Percentiles rank a stretch among this genome's conserved stretches.
These are phyloP conservation scores for Argyra leucocephala DNA, from an alignment of 2,888 invertebrate genomes.

Conservation along the genomic window DNA sequence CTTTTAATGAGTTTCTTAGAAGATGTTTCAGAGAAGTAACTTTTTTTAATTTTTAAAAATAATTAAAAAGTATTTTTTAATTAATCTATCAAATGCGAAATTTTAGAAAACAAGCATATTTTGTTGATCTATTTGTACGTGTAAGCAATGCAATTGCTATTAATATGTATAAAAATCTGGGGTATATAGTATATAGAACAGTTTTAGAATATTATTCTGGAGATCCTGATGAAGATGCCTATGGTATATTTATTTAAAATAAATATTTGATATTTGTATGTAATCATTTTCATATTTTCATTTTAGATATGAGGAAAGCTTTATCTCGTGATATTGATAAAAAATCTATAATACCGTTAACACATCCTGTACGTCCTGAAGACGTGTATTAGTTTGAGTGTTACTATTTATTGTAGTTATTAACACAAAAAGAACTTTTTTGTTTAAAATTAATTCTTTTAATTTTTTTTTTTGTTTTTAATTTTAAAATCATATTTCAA, in stretches of 20 bases:
- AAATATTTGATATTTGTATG: conserved; percentile 8
- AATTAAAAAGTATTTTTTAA: conserved; percentile 4
- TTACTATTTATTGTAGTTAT: background rate
- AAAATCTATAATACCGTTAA: conserved; percentile 84
- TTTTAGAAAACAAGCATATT: conserved; percentile 86
- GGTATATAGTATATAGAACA: conserved; percentile 91
- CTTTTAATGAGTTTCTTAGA: conserved; percentile 90
- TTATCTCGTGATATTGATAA: conserved; percentile 83
- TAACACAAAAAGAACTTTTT: background rate
- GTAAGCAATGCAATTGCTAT: conserved; percentile 96
- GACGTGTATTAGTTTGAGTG: conserved; percentile 63
- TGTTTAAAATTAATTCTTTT: background rate
- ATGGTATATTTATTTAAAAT: conserved; percentile 54
- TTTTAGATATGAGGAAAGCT: conserved; percentile 96
- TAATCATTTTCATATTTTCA: conserved; percentile 11
- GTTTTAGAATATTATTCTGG: conserved; percentile 98
- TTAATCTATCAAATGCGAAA: conserved; percentile 19
- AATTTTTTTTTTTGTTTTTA: background rate
- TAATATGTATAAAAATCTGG: conserved; percentile 91
- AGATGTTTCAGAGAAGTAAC: conserved; percentile 87
- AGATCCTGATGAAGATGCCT: conserved; percentile 97
- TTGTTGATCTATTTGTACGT: conserved; percentile 96
- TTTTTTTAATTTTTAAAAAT: too few relatives aligned
- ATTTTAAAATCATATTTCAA: background rate
- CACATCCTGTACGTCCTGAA: conserved; percentile 90